Evolutionary conservation across 1,140 invertebrate species (phyloP).

Genomic region (Papilio glaucus): DNA sequence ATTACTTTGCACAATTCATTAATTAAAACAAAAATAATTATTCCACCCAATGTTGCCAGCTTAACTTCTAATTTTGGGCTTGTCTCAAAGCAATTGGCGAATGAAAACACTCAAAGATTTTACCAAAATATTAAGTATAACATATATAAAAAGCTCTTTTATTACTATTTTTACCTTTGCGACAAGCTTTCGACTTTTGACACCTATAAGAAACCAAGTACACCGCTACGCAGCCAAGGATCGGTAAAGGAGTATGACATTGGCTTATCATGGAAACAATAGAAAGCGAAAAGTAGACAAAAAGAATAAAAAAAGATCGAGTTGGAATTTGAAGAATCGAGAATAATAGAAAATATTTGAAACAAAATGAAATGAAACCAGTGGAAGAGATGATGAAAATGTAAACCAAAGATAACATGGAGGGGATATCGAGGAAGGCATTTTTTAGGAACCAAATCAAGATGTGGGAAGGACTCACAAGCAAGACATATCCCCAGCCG

Average conservation of each 20-base stretch:
- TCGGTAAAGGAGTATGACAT: conserved; percentile 38
- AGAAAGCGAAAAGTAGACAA: conserved; percentile 34
- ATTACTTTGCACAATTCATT: conserved; percentile 72
- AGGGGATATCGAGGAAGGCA: conserved; percentile 47
- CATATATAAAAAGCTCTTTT: conserved; percentile 54
- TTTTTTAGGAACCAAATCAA: conserved; percentile 49
- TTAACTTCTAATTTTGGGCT: conserved; percentile 58
- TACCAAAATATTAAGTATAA: conserved; percentile 56
- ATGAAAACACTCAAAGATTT: conserved; percentile 59
- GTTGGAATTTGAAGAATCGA: neutral
- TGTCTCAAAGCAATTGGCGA: conserved; percentile 72
- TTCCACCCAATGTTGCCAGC: conserved; percentile 36
- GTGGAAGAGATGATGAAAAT: conserved; percentile 33
- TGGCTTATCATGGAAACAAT: conserved; percentile 33
- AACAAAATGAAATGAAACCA: conserved; percentile 36
- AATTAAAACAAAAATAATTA: conserved; percentile 53
- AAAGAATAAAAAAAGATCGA: conserved; percentile 27
- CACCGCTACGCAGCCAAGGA: conserved; percentile 78
- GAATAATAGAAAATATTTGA: conserved; percentile 14
- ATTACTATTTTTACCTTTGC: conserved; percentile 71
- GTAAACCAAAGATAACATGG: conserved; percentile 32
- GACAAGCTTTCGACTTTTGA: conserved; percentile 74
- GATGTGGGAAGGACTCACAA: conserved; percentile 77
- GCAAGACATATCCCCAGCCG: conserved; percentile 79
- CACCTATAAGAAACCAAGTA: conserved; percentile 80